These are phyloP conservation scores for Conopomorpha cramerella DNA, from an alignment of 1,140 invertebrate species.

Conservation along the genomic window DNA sequence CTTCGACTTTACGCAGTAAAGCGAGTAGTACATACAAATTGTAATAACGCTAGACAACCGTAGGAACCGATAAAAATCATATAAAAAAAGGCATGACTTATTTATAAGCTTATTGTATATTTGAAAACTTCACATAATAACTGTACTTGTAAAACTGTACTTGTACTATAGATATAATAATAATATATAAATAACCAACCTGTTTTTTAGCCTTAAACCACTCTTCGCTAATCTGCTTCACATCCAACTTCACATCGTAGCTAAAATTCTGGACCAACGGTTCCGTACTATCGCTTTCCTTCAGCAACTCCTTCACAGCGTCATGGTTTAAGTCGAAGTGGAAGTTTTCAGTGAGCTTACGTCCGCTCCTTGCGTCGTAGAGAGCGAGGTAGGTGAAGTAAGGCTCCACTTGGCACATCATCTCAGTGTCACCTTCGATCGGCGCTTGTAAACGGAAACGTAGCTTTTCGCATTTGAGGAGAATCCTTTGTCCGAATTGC, in stretches of 20 bases:
- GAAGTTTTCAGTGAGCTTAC: constrained; percentile 92
- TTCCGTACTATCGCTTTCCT: constrained; percentile 41
- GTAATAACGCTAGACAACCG: too few relatives aligned
- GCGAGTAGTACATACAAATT: too few relatives aligned
- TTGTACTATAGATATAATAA: too few relatives aligned
- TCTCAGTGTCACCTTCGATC: constrained; percentile 75
- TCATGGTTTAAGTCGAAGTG: constrained; percentile 86
- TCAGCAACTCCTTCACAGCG: constrained; percentile 59
- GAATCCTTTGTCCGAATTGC: constrained; percentile 82
- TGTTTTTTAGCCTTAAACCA: constrained; percentile 55
- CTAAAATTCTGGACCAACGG: constrained; percentile 52
- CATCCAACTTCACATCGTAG: constrained; percentile 53
- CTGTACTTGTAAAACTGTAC: too few relatives aligned
- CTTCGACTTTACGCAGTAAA: too few relatives aligned
- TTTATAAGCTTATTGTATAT: too few relatives aligned
- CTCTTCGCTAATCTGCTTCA: constrained; percentile 49
- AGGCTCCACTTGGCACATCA: constrained; percentile 86
- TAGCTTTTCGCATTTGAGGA: constrained; percentile 82
- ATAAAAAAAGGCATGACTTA: too few relatives aligned
- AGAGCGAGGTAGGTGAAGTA: constrained; percentile 86
- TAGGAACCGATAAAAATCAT: too few relatives aligned
- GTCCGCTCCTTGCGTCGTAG: constrained; percentile 83
- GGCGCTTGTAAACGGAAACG: constrained; percentile 82
- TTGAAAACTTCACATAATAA: too few relatives aligned
- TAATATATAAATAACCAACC: constrained; percentile 15